phyloP scores from a whole-genome alignment of 2,888 invertebrate genomes.

The Cremastinae sp. region DNA sequence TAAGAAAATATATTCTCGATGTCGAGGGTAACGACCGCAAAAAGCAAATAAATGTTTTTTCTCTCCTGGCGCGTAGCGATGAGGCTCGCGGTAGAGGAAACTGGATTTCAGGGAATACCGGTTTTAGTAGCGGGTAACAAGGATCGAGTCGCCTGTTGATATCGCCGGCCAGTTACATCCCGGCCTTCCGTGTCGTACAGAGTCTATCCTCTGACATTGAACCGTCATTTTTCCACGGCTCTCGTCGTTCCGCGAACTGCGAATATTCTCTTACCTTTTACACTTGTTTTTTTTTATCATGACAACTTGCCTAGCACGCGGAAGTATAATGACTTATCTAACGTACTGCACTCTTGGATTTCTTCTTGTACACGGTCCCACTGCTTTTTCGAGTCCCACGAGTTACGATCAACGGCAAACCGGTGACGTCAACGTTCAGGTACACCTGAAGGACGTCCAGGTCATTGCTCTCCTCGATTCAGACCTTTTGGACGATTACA shows the following conservation, averaged over 20 bases:
- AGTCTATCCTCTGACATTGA: conserved; percentile 42
- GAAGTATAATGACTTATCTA: conserved; percentile 52
- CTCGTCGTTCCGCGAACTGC: conserved; percentile 34
- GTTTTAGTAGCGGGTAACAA: conserved; percentile 49
- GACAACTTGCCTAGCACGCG: conserved; percentile 8
- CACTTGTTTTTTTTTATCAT: background rate
- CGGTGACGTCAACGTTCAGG: conserved; percentile 89
- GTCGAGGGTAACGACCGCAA: conserved; percentile 30
- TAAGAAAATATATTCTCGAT: conserved; percentile 11
- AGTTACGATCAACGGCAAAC: conserved; percentile 88
- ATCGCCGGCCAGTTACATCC: conserved; percentile 53
- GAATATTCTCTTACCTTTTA: conserved; percentile 9
- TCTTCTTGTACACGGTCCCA: conserved; percentile 72
- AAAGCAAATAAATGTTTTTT: conserved; percentile 28
- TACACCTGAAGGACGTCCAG: conserved; percentile 89
- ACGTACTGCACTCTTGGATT: conserved; percentile 78
- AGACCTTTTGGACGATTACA: conserved; percentile 83
- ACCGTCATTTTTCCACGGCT: conserved; percentile 53
- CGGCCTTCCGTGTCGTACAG: conserved; percentile 19
- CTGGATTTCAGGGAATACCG: conserved; percentile 55
- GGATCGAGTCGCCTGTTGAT: conserved; percentile 17
- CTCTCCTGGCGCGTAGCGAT: conserved; percentile 8
- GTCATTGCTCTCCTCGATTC: conserved; percentile 86
- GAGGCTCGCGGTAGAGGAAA: conserved; percentile 32
- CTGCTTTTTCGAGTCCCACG: conserved; percentile 78